Percentiles rank a stretch among this genome's conserved stretches.
phyloP scores from a whole-genome alignment of 2,113 vertebrate genomes.

The Perca fluviatilis region DNA sequence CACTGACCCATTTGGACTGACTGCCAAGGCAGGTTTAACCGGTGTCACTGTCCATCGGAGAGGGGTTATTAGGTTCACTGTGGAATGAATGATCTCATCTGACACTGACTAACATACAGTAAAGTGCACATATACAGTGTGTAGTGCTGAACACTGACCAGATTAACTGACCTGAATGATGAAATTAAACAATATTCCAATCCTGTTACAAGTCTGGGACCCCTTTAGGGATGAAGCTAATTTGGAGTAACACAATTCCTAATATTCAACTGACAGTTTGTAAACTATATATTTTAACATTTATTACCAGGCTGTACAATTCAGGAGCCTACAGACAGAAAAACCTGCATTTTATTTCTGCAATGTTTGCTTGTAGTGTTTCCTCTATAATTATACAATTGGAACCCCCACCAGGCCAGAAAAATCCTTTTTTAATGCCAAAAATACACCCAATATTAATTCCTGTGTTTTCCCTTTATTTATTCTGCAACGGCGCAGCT shows the following conservation, averaged over 20 bases:
- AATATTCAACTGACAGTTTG: background rate
- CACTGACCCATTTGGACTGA: background rate
- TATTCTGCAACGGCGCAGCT: too few species aligned
- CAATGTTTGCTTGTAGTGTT: background rate
- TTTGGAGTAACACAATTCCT: background rate
- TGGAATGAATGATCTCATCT: background rate
- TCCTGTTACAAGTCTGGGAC: background rate
- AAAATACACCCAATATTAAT: too few species aligned
- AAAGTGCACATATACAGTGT: background rate
- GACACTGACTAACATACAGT: background rate
- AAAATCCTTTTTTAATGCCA: too few species aligned
- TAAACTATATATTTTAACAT: constrained; percentile 4
- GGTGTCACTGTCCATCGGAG: background rate
- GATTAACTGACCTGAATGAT: constrained; percentile 13
- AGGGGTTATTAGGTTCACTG: background rate
- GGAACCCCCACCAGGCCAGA: too few species aligned
- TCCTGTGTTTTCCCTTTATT: too few species aligned
- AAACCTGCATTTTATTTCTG: background rate
- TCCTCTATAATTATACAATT: too few species aligned
- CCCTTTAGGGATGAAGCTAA: background rate
- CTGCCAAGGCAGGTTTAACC: constrained; percentile 10
- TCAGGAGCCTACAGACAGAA: background rate
- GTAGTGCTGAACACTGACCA: background rate
- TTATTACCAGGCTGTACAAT: background rate
- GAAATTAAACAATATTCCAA: background rate